Percentiles rank a stretch among this genome's conserved stretches.
phyloP scores from a whole-genome alignment of 2,888 invertebrate species.

The Caenorhabditis sulstoni region DNA sequence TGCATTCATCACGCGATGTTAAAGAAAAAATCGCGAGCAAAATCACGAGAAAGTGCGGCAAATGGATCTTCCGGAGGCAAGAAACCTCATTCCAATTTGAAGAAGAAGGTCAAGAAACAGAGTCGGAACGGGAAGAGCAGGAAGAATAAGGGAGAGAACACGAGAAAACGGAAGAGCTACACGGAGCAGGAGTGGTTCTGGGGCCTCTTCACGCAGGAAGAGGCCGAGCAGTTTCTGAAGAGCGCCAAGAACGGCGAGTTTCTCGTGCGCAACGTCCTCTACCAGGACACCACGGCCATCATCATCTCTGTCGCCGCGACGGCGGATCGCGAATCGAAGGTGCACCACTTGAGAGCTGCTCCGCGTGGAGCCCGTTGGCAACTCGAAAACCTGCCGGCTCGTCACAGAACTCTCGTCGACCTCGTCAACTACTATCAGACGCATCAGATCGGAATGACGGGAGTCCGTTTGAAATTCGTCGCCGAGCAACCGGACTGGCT shows the following conservation, averaged over 20 bases:
- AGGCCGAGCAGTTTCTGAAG: slow-evolving; percentile 32
- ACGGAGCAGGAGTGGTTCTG: slow-evolving; percentile 25
- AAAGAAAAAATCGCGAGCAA: too few relatives aligned
- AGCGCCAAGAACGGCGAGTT: slow-evolving; percentile 12
- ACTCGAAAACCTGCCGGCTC: not conserved
- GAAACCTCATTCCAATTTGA: not conserved
- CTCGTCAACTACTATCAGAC: slow-evolving; percentile 11
- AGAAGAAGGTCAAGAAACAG: slow-evolving; percentile 9
- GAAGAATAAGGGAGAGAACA: not conserved
- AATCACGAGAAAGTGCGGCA: too few relatives aligned
- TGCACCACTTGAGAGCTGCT: not conserved
- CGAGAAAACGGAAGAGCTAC: slow-evolving; percentile 16
- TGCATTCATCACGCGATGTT: too few relatives aligned
- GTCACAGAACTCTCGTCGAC: slow-evolving; percentile 10
- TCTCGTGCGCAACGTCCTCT: slow-evolving; percentile 12
- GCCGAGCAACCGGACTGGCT: slow-evolving; percentile 18
- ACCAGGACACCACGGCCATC: not conserved
- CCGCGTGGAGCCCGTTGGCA: not conserved
- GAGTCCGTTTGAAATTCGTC: not conserved
- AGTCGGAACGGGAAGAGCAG: slow-evolving; percentile 2
- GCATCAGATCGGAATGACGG: slow-evolving; percentile 10
- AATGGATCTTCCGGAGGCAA: too few relatives aligned
- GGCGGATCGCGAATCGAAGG: not conserved
- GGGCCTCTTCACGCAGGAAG: slow-evolving; percentile 27
- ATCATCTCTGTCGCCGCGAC: slow-evolving; percentile 4